These are phyloP conservation scores for Balaeniceps rex DNA, from an alignment of 2,113 vertebrate genomes.

Conservation along the genomic window DNA sequence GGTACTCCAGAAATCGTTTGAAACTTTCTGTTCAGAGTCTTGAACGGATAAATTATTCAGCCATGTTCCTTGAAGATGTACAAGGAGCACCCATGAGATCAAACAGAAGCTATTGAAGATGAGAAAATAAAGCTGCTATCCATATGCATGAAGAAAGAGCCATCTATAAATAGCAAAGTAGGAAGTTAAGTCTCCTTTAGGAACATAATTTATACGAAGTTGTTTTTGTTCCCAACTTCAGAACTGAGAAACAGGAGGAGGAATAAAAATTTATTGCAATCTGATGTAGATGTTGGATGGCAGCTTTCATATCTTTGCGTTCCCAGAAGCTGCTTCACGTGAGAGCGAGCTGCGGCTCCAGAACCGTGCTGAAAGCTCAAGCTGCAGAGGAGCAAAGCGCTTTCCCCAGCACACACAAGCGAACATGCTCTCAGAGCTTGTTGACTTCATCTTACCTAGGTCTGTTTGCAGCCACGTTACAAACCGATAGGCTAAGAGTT, in stretches of 20 bases:
- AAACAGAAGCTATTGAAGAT: slow-evolving; percentile 3
- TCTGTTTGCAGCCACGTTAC: background rate
- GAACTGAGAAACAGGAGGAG: slow-evolving; percentile 16
- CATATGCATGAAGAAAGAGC: slow-evolving; percentile 18
- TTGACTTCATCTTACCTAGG: background rate
- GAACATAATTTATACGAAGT: background rate
- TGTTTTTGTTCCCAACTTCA: slow-evolving; percentile 27
- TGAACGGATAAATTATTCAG: background rate
- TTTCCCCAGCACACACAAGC: background rate
- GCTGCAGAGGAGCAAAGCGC: background rate
- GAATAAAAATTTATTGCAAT: background rate
- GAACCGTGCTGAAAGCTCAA: background rate
- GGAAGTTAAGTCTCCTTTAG: background rate
- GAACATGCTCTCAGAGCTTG: rapidly evolving
- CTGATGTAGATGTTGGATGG: background rate
- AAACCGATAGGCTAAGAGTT: rapidly evolving
- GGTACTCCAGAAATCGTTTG: background rate
- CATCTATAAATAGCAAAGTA: slow-evolving; percentile 5
- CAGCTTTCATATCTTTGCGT: background rate
- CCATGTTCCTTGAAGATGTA: background rate
- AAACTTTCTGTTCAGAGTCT: background rate
- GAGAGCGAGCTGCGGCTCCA: background rate
- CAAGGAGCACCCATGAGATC: slow-evolving; percentile 9
- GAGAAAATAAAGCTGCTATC: slow-evolving; percentile 30
- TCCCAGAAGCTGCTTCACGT: background rate